Evolutionary conservation across 2,797 vertebrate genomes (phyloP).

Genomic region (Spizella passerina): DNA sequence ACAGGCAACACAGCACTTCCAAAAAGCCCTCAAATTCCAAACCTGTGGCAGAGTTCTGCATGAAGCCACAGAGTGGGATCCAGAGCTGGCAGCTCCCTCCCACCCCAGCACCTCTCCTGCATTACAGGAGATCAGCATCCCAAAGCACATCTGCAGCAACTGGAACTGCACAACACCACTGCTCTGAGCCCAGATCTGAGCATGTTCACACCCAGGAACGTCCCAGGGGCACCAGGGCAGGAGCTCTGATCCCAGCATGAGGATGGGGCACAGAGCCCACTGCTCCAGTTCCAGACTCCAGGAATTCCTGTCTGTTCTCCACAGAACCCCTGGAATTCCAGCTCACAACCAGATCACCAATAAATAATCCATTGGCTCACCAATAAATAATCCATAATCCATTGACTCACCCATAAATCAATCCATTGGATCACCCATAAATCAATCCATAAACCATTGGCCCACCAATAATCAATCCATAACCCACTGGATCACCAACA

Average conservation of each 20-base stretch:
- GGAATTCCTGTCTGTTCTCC: background rate
- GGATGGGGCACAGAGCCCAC: background rate
- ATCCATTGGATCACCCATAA: too few species aligned
- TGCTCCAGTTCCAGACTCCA: background rate
- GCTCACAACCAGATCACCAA: too few species aligned
- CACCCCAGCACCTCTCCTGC: background rate
- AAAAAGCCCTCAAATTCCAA: background rate
- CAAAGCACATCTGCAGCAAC: accelerated
- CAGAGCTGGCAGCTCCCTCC: background rate
- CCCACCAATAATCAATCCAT: too few species aligned
- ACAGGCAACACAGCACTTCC: background rate
- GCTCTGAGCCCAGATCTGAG: background rate
- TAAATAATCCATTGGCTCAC: too few species aligned
- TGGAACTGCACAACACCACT: background rate
- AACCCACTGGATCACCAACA: accelerated
- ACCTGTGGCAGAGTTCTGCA: accelerated
- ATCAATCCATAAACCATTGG: background rate
- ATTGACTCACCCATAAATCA: too few species aligned
- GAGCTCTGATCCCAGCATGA: background rate
- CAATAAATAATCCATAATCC: too few species aligned
- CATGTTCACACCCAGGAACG: background rate
- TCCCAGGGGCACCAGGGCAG: background rate
- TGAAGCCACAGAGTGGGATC: accelerated
- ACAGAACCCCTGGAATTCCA: background rate
- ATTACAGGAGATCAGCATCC: background rate